Evolutionary conservation across 2,888 invertebrate species (phyloP).

Genomic region (Tipula lateralis): DNA sequence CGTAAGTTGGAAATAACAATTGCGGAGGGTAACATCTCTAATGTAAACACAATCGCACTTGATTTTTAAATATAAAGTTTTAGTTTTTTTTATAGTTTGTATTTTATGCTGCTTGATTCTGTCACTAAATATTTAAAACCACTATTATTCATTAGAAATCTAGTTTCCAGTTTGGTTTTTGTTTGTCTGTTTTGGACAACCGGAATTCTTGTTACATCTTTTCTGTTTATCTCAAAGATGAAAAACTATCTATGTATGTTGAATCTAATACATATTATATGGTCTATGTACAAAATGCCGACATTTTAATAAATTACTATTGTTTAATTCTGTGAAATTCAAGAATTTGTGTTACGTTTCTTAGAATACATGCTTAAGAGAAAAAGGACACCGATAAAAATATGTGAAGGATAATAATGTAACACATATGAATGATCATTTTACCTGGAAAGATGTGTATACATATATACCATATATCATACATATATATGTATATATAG

Average conservation of each 20-base stretch:
- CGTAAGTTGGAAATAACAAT: neutral
- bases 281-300: neutral
- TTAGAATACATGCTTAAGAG: neutral
- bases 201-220: neutral
- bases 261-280: too few species aligned
- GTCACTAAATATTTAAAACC: neutral
- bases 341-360: neutral
- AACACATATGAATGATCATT: conserved; percentile 19
- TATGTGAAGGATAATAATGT: neutral
- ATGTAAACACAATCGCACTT: neutral
- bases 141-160: neutral
- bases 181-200: neutral
- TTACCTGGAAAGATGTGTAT: neutral
- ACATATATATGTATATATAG: neutral
- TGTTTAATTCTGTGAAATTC: neutral
- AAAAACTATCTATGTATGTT: neutral
- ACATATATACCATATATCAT: neutral
- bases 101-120: neutral
- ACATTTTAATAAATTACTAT: neutral
- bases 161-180: neutral
- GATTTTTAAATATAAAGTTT: neutral
- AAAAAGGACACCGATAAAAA: conserved; percentile 1
- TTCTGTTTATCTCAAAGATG: neutral
- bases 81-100: neutral
- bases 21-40: neutral